Conservation (phyloP, 2,113 vertebrate genomes). For the Aix galericulata region DNA sequence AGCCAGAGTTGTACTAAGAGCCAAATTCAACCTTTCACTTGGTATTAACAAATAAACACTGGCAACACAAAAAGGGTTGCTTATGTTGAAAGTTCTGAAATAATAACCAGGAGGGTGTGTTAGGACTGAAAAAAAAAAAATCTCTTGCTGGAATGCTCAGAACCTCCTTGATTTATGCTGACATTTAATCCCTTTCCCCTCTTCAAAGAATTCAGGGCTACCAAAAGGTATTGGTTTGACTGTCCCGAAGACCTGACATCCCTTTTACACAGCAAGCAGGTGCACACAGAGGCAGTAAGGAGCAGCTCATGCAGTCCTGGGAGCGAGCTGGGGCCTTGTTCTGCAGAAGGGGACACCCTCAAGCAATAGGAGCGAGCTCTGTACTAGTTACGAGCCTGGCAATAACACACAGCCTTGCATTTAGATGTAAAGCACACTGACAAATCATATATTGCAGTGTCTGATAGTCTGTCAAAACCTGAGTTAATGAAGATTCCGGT, state of each 20-base stretch:
- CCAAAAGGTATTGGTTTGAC: not conserved
- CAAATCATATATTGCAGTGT: not conserved
- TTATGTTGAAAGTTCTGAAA: not conserved
- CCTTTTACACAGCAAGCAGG: not conserved
- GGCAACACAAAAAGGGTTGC: no score
- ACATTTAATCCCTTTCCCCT: not conserved
- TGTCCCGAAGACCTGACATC: not conserved
- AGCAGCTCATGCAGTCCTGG: not conserved
- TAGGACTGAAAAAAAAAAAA: not conserved
- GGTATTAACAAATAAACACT: not conserved
- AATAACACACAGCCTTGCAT: not conserved
- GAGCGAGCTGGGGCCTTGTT: not conserved
- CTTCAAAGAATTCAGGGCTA: not conserved
- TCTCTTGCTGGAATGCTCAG: not conserved
- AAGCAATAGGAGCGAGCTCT: not conserved
- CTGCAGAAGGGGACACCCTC: not conserved
- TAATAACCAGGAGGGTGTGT: not conserved
- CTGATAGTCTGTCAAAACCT: not conserved
- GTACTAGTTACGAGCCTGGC: not conserved
- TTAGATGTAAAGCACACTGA: not conserved
- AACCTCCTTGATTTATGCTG: not conserved
- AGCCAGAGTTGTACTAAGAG: not conserved
- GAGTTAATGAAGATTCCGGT: not conserved
- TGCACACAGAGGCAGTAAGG: not conserved
- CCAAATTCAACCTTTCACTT: not conserved